These are phyloP conservation scores for Periplaneta americana DNA, from an alignment of 1,140 invertebrate species.

Conservation along the genomic window DNA sequence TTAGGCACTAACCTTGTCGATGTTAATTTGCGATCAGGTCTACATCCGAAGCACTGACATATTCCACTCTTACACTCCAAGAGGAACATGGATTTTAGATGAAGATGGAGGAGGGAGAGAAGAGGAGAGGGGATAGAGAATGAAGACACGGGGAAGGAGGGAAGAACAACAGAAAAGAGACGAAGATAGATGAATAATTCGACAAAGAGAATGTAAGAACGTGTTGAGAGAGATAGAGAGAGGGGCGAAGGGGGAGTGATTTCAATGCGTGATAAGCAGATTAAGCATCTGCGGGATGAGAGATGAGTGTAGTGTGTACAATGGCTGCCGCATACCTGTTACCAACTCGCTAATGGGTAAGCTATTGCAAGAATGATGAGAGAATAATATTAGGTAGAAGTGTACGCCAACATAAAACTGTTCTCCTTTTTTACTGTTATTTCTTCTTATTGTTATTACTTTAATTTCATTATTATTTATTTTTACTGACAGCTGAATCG, in stretches of 20 bases:
- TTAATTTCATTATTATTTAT: neutral
- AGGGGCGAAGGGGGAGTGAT: neutral
- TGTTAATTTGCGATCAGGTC: neutral
- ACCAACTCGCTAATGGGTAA: conserved; percentile 14
- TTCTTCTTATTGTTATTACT: neutral
- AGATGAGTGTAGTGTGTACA: conserved; percentile 1
- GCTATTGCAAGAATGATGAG: conserved; percentile 14
- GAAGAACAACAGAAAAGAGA: neutral
- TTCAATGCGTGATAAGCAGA: conserved; percentile 9
- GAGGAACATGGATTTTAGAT: neutral
- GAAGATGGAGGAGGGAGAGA: neutral
- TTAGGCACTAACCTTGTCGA: too few relatives aligned
- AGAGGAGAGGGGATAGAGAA: neutral
- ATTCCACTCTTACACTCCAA: neutral
- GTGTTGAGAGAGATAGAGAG: neutral
- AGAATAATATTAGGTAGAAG: conserved; percentile 12
- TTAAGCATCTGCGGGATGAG: neutral
- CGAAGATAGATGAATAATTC: neutral
- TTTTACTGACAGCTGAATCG: neutral
- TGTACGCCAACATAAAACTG: neutral
- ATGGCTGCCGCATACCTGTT: conserved; percentile 1
- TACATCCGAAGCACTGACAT: neutral
- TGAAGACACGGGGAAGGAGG: neutral
- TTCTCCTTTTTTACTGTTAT: too few relatives aligned
- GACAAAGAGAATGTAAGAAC: neutral